A percentile compares a stretch with the other conserved stretches of the same genome.
Conservation (phyloP, 2,113 vertebrate species). For the Lathamus discolor region DNA sequence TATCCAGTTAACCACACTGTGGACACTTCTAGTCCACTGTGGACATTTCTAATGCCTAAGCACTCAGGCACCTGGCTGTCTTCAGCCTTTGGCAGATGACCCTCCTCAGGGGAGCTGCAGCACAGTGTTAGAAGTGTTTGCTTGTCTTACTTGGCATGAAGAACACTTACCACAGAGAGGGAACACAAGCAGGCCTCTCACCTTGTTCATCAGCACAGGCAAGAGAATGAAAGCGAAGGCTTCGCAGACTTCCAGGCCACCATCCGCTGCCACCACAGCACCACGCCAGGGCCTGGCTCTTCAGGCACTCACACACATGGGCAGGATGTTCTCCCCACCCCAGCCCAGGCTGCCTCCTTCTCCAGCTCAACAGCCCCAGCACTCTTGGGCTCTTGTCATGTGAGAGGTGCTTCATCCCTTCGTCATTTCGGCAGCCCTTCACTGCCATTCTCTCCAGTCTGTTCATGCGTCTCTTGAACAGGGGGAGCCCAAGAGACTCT, state of each 20-base stretch:
- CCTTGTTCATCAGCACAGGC: not conserved
- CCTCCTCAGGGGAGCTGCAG: not conserved
- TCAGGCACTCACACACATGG: not conserved
- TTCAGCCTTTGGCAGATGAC: not conserved
- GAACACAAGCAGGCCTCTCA: not conserved
- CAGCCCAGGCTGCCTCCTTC: not conserved
- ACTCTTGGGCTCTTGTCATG: not conserved
- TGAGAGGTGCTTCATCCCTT: not conserved
- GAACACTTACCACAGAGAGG: not conserved
- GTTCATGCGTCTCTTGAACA: not conserved
- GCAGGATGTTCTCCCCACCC: not conserved
- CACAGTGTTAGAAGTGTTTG: not conserved
- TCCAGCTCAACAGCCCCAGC: not conserved
- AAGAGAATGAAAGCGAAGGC: not conserved
- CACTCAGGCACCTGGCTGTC: not conserved
- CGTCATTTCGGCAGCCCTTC: accelerated
- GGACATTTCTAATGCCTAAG: not conserved
- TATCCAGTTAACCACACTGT: not conserved
- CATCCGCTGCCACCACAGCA: not conserved
- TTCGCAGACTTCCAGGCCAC: not conserved
- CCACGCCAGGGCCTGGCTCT: not conserved
- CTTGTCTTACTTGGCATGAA: not conserved
- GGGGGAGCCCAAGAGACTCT: not conserved
- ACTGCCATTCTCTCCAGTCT: not conserved
- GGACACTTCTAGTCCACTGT: not conserved